Conservation (phyloP, 23 tunicate genomes). For the Styela plicata region DNA sequence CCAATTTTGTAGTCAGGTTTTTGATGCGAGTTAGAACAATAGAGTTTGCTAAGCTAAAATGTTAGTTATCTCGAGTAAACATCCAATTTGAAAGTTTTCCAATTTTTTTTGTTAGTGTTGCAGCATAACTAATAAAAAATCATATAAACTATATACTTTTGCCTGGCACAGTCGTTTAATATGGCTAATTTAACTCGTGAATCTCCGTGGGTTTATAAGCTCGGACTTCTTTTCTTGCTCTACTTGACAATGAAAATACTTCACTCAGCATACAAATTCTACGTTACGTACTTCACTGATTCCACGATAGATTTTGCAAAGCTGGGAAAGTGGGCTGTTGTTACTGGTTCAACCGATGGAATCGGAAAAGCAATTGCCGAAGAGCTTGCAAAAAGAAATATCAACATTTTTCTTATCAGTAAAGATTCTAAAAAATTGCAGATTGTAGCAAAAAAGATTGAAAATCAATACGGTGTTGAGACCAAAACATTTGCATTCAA, state of each 20-base stretch:
- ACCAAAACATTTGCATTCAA: slow-evolving; percentile 38
- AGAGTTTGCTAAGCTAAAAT: no score
- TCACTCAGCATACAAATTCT: not conserved
- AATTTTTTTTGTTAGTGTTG: no score
- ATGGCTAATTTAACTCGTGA: no score
- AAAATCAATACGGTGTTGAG: slow-evolving; percentile 37
- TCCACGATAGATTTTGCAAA: slow-evolving; percentile 31
- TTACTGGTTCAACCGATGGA: slow-evolving; percentile 83
- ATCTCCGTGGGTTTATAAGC: no score
- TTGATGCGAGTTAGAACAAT: no score
- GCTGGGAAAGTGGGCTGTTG: slow-evolving; percentile 75
- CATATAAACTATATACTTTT: no score
- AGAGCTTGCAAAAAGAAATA: slow-evolving; percentile 49
- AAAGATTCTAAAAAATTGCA: slow-evolving; percentile 52
- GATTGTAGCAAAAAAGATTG: slow-evolving; percentile 35
- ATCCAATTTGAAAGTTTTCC: no score
- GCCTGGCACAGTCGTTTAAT: no score
- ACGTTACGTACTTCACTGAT: not conserved
- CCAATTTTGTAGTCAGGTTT: no score
- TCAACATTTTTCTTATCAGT: slow-evolving; percentile 69
- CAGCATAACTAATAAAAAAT: no score
- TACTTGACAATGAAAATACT: not conserved
- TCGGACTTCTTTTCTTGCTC: not conserved
- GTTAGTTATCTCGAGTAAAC: no score
- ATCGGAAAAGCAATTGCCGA: slow-evolving; percentile 65